phyloP scores from a whole-genome alignment of 92 coral and sea anemone genomes.

The Paragorgia papillata region DNA sequence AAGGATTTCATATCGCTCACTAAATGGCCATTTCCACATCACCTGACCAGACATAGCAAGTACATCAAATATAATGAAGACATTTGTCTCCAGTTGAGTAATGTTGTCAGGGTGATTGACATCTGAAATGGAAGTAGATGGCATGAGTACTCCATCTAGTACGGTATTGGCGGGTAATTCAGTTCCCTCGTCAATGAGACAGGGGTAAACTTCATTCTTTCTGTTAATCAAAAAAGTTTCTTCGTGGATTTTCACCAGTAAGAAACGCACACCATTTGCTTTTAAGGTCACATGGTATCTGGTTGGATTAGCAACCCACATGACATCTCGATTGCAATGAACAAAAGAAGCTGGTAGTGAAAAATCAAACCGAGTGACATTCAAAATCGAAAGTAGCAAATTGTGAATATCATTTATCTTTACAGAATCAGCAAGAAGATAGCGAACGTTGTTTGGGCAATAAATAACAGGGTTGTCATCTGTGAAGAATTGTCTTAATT shows the following conservation, averaged over 20 bases:
- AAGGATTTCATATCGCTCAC: background rate
- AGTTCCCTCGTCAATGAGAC: background rate
- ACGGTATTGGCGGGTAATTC: constrained; percentile 10
- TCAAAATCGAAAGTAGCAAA: constrained; percentile 19
- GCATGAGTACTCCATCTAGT: constrained; percentile 29
- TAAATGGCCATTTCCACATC: constrained; percentile 36
- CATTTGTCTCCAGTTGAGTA: background rate
- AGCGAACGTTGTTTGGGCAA: background rate
- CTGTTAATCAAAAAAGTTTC: constrained; percentile 5
- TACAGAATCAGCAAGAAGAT: background rate
- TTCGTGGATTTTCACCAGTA: constrained; percentile 2
- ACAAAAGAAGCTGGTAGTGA: constrained; percentile 33
- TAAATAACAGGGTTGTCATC: background rate
- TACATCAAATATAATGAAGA: constrained; percentile 19
- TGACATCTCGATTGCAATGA: constrained; percentile 24
- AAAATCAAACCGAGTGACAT: constrained; percentile 7
- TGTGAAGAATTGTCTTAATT: background rate
- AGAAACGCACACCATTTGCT: constrained; percentile 27
- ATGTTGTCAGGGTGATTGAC: constrained; percentile 12
- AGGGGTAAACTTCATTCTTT: constrained; percentile 30
- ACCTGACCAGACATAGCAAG: constrained; percentile 18
- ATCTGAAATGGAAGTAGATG: constrained; percentile 11
- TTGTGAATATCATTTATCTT: background rate
- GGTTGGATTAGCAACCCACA: constrained; percentile 22
- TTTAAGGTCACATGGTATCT: constrained; percentile 25